Base-by-base conservation (phyloP, 1,140 invertebrate genomes). In the Papilio dardanus region DNA sequence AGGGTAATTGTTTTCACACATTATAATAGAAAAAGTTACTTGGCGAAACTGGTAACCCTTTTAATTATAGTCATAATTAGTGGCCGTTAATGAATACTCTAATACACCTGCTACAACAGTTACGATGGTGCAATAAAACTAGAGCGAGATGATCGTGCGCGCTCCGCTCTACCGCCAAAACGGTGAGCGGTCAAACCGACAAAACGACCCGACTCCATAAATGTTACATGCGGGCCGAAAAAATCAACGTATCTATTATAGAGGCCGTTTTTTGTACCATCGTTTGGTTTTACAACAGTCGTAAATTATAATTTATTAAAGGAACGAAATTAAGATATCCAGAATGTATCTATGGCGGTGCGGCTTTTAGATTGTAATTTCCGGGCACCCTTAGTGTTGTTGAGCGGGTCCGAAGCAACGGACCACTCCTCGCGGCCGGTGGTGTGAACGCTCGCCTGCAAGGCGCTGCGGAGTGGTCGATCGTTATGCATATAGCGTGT, bases 291-390 rank as follows among this genome's bases (percentile, higher is more conserved):
- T 83, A 81, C 80, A 88, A 86, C 84, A 86, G 88, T 88, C 87
- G 88, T 93, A 92, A 92, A 92, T 92, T 93, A 92, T 93, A 92
- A 92, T 92, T 92, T 92, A 91, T 85, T 85, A 84, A 82, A 90
- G 86, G 83, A 86, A 81, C 80, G 77, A 86, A 93, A 93, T 93
- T 91, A 91, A 93, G 92, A 91, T 92, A 93, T 93, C 89, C 77
- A 81, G 78, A 81, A 74, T 77, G 76, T 83, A 85, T 87, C 84
- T 83, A 84, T 66, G 86, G 87, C 89, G 89, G 90, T 79, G 74
- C 84, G 69, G 71, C 86, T 83, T 92, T 92, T 84, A 76, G 79
- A 83, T 81, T 83, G 54, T 84, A 85, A 83, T 85, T 86, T 84
- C 76, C 69, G 66, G 65, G 42, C 76, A 42, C 37, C 76, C 50